Conservation (phyloP, 1,140 invertebrate genomes). For the Drosophila arizonae region DNA sequence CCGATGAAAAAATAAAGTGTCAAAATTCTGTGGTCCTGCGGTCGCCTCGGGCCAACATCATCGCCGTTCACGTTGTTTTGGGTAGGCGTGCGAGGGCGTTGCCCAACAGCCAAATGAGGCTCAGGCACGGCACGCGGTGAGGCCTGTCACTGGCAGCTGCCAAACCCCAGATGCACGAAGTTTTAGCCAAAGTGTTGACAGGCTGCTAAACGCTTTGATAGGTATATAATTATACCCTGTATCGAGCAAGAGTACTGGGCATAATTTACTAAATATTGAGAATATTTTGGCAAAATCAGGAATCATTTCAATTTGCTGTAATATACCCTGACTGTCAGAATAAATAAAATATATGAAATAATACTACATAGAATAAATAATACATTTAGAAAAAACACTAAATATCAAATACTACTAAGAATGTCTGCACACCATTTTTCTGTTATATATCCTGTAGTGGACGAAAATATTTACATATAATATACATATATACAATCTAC, state of each 20-base stretch:
- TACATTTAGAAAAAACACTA: no score
- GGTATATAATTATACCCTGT: slow-evolving; percentile 38
- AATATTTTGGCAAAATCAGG: no score
- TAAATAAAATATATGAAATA: no score
- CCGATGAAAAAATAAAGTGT: slow-evolving; percentile 45
- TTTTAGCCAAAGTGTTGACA: slow-evolving; percentile 59
- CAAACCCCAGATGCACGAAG: slow-evolving; percentile 25
- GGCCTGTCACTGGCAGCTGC: slow-evolving; percentile 64
- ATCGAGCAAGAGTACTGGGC: neutral
- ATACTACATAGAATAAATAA: no score
- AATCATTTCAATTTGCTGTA: no score
- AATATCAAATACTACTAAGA: no score
- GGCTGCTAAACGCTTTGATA: slow-evolving; percentile 49
- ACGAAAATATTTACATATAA: no score
- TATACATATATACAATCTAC: no score
- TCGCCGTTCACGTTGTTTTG: slow-evolving; percentile 3
- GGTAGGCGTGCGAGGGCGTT: slow-evolving; percentile 41
- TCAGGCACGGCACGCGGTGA: slow-evolving; percentile 46
- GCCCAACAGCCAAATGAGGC: slow-evolving; percentile 64
- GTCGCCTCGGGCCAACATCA: slow-evolving; percentile 47
- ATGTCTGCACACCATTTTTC: no score
- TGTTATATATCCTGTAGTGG: no score
- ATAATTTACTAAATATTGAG: neutral
- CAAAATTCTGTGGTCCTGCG: slow-evolving; percentile 55
- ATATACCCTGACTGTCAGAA: no score